phyloP scores from a whole-genome alignment of 2,888 invertebrate genomes.

The Blastobasis adustella region DNA sequence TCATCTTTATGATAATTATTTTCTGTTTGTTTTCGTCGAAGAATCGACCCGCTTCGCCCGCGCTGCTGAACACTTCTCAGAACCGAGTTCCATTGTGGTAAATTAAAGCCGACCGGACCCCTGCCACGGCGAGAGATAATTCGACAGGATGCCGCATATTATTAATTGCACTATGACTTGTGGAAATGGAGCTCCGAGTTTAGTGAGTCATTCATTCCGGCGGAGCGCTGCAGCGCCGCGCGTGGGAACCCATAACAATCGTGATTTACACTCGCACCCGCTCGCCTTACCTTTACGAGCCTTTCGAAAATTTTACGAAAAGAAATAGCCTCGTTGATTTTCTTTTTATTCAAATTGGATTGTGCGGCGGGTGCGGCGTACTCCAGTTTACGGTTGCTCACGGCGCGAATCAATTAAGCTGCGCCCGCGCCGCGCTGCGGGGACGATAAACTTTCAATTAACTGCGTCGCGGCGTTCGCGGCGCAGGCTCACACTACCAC shows the following conservation, averaged over 20 bases:
- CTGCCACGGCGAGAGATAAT: slow-evolving; percentile 73
- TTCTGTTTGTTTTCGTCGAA: slow-evolving; percentile 74
- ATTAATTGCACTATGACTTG: slow-evolving; percentile 76
- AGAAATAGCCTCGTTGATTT: slow-evolving; percentile 28
- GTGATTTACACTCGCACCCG: slow-evolving; percentile 45
- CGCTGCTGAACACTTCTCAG: slow-evolving; percentile 55
- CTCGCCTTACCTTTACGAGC: slow-evolving; percentile 35
- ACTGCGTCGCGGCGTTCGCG: slow-evolving; percentile 33
- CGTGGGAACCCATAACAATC: slow-evolving; percentile 52
- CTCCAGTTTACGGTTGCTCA: slow-evolving; percentile 38
- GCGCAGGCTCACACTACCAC: slow-evolving; percentile 32
- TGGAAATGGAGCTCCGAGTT: slow-evolving; percentile 70
- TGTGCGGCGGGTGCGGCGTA: slow-evolving; percentile 19
- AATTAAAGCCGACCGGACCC: slow-evolving; percentile 74
- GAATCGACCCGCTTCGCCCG: slow-evolving; percentile 69
- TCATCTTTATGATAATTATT: slow-evolving; percentile 76
- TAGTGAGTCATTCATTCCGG: slow-evolving; percentile 72
- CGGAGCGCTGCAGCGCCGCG: slow-evolving; percentile 30
- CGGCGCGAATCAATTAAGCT: slow-evolving; percentile 57
- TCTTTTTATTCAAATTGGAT: slow-evolving; percentile 36
- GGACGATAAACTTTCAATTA: slow-evolving; percentile 65
- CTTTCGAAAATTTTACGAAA: slow-evolving; percentile 28
- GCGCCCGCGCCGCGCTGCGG: slow-evolving; percentile 39
- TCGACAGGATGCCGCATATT: slow-evolving; percentile 75
- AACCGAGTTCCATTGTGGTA: slow-evolving; percentile 73